Base-by-base conservation (phyloP, 2,113 vertebrate genomes). In the Oncorhynchus kisutch region DNA sequence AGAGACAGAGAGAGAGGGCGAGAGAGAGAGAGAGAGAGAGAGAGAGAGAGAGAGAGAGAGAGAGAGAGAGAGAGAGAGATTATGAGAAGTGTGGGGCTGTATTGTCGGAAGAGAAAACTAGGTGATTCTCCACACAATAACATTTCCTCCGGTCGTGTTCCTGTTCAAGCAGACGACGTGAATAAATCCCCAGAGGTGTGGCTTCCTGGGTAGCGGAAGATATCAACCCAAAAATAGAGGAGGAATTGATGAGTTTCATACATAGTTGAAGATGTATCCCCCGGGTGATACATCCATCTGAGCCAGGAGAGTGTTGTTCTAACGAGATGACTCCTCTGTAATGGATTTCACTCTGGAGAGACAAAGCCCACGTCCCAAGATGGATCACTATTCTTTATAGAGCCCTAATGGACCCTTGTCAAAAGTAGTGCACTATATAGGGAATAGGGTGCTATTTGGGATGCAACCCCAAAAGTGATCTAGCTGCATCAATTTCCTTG, bases 291-390 rank as follows among this genome's bases (percentile, higher is more conserved):
- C 78, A 25, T 83, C 68, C 76, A 71, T 73, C 68, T 68, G 25
- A 80, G 66, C 74, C 70, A 77, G 71, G 77, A 20, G 57, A 81
- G 76, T 80, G 48, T 59, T n/a, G 64, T 62, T 73, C 81, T 81
- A 82, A 81, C 74, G 45, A 81, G 80, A 81, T 81, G 75, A 78
- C 73, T 27, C 69, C 71, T 73, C 49, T 64, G 49, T 82, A 76
- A 83, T 85, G 79, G 74, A 89, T 81, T 82, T 68, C 31, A 78
- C 78, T 84, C 79, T 76, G 68, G 84, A 83, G 90, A 54, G 51
- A 18, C n/a, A n/a, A n/a, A n/a, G n/a, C 2, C 5, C 16, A 5
- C 14, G 3, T 18, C 51, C 51, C 16, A 54, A 54, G 18, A 16
- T 54, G 14, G 51, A 3, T 5, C 51, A 16, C 51, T 54, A 54